Evolutionary conservation across 1,140 invertebrate species (phyloP).

Genomic region (Orius insidiosus): DNA sequence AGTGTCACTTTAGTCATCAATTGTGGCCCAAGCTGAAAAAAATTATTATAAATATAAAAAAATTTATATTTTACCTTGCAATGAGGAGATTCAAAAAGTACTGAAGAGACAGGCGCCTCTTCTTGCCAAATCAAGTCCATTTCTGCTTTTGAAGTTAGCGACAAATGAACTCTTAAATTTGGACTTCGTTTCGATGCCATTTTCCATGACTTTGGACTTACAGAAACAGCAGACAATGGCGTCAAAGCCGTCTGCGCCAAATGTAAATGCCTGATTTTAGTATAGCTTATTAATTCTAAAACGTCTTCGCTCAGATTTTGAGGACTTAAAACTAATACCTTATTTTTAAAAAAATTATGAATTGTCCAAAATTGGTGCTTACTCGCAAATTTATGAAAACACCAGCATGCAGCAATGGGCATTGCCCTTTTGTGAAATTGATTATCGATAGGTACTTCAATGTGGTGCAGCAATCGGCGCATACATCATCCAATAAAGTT

Average conservation of each 20-base stretch:
- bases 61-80: conserved; percentile 28
- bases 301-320: conserved; percentile 67
- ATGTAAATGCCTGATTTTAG: conserved; percentile 48
- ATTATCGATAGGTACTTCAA: conserved; percentile 49
- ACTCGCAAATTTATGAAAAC: conserved; percentile 60
- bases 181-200: conserved; percentile 24
- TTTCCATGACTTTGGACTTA: conserved; percentile 25
- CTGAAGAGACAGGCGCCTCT: conserved; percentile 29
- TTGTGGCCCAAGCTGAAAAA: conserved; percentile 28
- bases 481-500: conserved; percentile 57
- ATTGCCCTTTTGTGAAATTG: conserved; percentile 55
- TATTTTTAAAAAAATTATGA: conserved; percentile 2
- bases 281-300: conserved; percentile 46
- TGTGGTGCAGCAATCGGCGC: conserved; percentile 42
- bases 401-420: conserved; percentile 56
- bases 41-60: conserved; percentile 5
- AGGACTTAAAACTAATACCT: conserved; percentile 55
- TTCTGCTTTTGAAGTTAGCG: conserved; percentile 19
- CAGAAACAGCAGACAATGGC: conserved; percentile 19
- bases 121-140: conserved; percentile 32
- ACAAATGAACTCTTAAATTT: conserved; percentile 27
- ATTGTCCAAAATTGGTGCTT: conserved; percentile 14
- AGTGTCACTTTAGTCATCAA: conserved; percentile 34
- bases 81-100: conserved; percentile 31
- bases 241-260: conserved; percentile 50